Evolutionary conservation across 2,888 invertebrate genomes (phyloP), one percentile per base, ranked within the genome.

Genomic region (Prenolepis imparis): DNA sequence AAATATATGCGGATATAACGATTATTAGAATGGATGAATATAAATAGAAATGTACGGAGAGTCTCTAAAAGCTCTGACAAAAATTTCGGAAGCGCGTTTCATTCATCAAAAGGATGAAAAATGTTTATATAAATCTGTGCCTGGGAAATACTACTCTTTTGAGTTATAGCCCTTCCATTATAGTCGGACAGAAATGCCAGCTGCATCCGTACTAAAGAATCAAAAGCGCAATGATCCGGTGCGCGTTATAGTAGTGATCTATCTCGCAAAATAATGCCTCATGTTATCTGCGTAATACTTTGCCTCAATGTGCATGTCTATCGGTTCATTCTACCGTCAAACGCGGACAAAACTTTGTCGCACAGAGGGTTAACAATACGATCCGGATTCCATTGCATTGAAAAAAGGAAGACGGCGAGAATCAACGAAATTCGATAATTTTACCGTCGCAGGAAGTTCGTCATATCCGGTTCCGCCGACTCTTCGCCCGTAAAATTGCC

Each of bases 351-450:
- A 48, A 63, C n/a, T 64, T 48, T 6, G 48, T 77, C 55, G n/a
- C 66, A 12, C 28, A 39, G 48, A 6, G n/a, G 41, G 55, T 77
- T 77, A 77, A 77, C 77, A 77, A 70, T 28, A 55, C 77, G 55
- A 77, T 55, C 55, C 39, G 15, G 28, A 57, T 57, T 21, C 48
- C 55, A 18, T 36, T 36, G 36, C 48, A 80, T 68, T 36, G 63
- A 21, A 52, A 24, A 28, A 39, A 57, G n/a, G 44, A 24, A 12
- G 21, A 57, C 64, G 39, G 18, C 24, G 39, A 24, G 24, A 24
- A n/a, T 48, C 44, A 39, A 18, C 81, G 59, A 72, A 68, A 75
- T 44, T 48, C 82, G 68, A 68, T 84, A 82, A 84, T 81, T 84
- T 84, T 36, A 41, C 61, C 68, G 68, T 68, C 28, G 57, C 57